Evolutionary conservation across 2,888 invertebrate species (phyloP).

Genomic region (Chromoteleia sp.): DNA sequence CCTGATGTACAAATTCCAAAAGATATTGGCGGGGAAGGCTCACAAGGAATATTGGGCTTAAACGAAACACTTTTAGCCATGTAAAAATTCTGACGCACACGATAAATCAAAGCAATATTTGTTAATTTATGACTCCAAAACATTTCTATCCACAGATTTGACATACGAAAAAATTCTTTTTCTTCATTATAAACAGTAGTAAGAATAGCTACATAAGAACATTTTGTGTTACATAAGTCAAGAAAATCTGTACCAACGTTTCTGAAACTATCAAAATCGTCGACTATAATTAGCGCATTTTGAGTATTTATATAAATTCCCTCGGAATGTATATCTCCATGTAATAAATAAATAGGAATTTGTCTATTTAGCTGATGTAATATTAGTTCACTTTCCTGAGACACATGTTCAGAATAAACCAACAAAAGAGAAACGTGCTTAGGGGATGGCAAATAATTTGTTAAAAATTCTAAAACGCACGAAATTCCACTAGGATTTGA

Average conservation of each 20-base stretch:
- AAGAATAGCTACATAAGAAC: constrained; percentile 43
- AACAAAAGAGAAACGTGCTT: constrained; percentile 25
- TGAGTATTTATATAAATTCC: constrained; percentile 3
- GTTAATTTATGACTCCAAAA: constrained; percentile 45
- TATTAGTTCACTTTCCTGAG: constrained; percentile 21
- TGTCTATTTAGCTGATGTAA: constrained; percentile 24
- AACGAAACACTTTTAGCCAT: constrained; percentile 62
- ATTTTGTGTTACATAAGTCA: constrained; percentile 52
- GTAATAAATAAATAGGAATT: constrained; percentile 40
- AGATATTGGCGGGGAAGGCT: constrained; percentile 28
- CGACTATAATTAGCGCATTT: constrained; percentile 51
- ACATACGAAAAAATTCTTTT: constrained; percentile 14
- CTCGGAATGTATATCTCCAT: constrained; percentile 8
- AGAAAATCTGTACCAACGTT: constrained; percentile 10
- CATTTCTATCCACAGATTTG: constrained; percentile 21
- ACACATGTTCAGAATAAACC: background rate
- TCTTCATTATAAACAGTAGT: constrained; percentile 15
- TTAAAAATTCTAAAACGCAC: constrained; percentile 32
- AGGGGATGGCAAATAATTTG: constrained; percentile 13
- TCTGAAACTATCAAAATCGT: constrained; percentile 33
- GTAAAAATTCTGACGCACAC: constrained; percentile 16
- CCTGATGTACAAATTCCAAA: constrained; percentile 49
- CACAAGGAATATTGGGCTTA: constrained; percentile 35
- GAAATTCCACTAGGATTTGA: constrained; percentile 21
- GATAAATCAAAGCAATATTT: constrained; percentile 49